Evolutionary conservation across 30 jellyfish, hydroid and myxozoan species (phyloP).

Genomic region (Mastigias papua): DNA sequence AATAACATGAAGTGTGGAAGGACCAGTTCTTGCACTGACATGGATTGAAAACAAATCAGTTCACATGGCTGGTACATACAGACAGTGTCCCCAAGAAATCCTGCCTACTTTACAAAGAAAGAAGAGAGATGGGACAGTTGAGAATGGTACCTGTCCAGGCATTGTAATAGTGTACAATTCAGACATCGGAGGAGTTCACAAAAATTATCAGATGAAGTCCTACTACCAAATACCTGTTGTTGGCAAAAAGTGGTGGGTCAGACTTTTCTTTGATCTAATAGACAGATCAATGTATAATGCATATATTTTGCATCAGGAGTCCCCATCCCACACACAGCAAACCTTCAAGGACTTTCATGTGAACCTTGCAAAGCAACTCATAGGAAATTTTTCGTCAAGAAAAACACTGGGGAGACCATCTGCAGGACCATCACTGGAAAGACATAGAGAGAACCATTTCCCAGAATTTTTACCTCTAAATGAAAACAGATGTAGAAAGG

Average conservation of each 20-base stretch:
- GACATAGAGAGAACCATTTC: conserved; percentile 27
- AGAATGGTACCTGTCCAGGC: conserved; percentile 60
- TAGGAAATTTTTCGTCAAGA: conserved; percentile 25
- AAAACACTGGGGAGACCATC: conserved; percentile 27
- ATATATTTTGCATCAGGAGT: conserved; percentile 42
- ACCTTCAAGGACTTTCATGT: background rate
- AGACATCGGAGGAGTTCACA: conserved; percentile 86
- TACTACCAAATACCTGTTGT: conserved; percentile 57
- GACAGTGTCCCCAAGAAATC: conserved; percentile 25
- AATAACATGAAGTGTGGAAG: conserved; percentile 20
- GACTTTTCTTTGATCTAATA: conserved; percentile 61
- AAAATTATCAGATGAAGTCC: conserved; percentile 75
- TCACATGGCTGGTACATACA: conserved; percentile 58
- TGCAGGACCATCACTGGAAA: conserved; percentile 7
- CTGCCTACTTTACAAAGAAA: conserved; percentile 6
- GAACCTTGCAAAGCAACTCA: conserved; percentile 23
- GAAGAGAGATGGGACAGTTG: conserved; percentile 61
- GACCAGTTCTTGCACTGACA: conserved; percentile 44
- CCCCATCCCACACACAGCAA: conserved; percentile 19
- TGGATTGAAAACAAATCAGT: conserved; percentile 66
- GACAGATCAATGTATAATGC: conserved; percentile 80
- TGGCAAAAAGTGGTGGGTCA: conserved; percentile 74
- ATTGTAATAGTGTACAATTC: conserved; percentile 54
- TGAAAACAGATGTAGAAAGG: conserved; percentile 13
- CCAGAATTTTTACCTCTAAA: conserved; percentile 11